Conservation (phyloP, 1,140 invertebrate species). For the Drosophila cardini region DNA sequence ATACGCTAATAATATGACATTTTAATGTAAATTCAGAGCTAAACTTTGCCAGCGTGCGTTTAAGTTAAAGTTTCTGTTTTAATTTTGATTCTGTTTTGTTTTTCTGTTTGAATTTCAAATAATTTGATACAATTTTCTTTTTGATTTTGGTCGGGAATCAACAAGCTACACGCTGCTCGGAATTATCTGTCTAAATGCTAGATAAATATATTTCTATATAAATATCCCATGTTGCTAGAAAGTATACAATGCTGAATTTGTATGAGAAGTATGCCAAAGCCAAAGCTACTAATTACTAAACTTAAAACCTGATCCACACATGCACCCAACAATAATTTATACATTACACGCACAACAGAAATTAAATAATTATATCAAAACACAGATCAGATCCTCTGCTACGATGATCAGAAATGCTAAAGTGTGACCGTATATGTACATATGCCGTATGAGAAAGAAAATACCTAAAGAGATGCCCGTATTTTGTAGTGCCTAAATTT, state of each 20-base stretch:
- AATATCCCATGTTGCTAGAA: constrained; percentile 40
- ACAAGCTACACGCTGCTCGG: constrained; percentile 59
- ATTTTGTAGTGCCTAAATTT: constrained; percentile 23
- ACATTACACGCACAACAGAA: constrained; percentile 23
- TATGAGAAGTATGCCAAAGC: constrained; percentile 32
- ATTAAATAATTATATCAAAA: too few species aligned
- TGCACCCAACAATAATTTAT: constrained; percentile 26
- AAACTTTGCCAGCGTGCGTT: constrained; percentile 65
- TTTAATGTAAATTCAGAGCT: constrained; percentile 63
- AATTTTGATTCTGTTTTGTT: constrained; percentile 46
- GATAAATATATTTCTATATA: background rate
- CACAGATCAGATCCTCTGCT: constrained; percentile 15
- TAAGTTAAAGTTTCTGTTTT: constrained; percentile 61
- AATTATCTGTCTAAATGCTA: constrained; percentile 16
- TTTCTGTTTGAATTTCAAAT: constrained; percentile 59
- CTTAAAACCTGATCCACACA: constrained; percentile 56
- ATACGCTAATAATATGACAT: constrained; percentile 71
- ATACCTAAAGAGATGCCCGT: background rate
- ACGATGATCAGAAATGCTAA: background rate
- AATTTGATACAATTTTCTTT: constrained; percentile 49
- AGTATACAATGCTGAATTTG: constrained; percentile 42
- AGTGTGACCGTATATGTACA: constrained; percentile 12
- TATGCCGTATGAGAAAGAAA: background rate
- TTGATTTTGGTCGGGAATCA: constrained; percentile 64
- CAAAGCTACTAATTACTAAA: constrained; percentile 37